Base-by-base conservation (phyloP, 1,140 invertebrate genomes). In the Plectus sambesii region DNA sequence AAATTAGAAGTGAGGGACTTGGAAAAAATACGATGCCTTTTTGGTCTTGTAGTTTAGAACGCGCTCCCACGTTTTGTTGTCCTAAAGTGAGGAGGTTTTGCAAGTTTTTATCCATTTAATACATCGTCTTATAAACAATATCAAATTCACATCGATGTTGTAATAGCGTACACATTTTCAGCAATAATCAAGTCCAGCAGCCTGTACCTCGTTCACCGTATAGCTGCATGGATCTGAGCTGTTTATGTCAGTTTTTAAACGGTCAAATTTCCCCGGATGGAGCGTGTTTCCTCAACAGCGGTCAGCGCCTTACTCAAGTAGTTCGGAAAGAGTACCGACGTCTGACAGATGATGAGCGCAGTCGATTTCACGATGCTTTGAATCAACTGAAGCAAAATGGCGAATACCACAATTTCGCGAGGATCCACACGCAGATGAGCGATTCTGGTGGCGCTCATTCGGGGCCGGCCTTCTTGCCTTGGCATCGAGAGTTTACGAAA, bases 281-380 rank as follows among this genome's bases (percentile, higher is more conserved):
- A 5, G 58, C 55, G 29, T 56, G 55, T 17, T 43, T 47, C 9
- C 55, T 56, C 41, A 40, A 46, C n/a, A 51, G 40, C 40, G 55
- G 55, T 23, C 33, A 51, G 27, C 29, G 25, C 30, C 33, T 59
- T 23, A 43, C 39, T 26, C 55, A 60, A 39, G 29, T 53, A n/a
- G 24, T 42, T 5, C 26, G 69, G 23, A 69, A 70, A 44, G 70
- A 72, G 47, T 70, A 70, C 51, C 47, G 69, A 8, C 58, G 54
- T 47, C 25, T 72, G 30, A 62, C 56, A 0, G 61, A 64, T 19
- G 49, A 61, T 5, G 66, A 72, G 41, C 40, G 66, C 42, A 30
- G 49, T 1, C 41, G 51, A 5, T 64, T 61, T 45, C 66, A 70
- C 45, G 47, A 47, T n/a, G 69, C 67, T 8, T 19, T 70, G 5